phyloP scores from a whole-genome alignment of 2,888 invertebrate species.

The Mystacides longicornis region DNA sequence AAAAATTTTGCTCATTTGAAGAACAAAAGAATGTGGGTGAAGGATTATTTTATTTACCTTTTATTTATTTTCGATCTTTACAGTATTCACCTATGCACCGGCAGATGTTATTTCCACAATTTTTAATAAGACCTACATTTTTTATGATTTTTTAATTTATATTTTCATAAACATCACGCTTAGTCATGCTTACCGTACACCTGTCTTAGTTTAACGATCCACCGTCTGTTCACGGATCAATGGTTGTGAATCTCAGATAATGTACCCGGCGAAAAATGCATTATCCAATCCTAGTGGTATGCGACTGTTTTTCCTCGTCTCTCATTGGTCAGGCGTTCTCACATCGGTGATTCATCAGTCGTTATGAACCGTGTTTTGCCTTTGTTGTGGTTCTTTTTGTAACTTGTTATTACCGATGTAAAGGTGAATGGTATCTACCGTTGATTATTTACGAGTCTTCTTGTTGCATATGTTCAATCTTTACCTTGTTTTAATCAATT shows the following conservation, averaged over 20 bases:
- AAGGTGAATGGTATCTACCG: not conserved
- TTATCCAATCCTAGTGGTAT: conserved; percentile 18
- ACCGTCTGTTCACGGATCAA: not conserved
- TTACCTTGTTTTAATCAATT: not conserved
- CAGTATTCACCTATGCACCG: too few relatives aligned
- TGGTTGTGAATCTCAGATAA: not conserved
- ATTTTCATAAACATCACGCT: too few relatives aligned
- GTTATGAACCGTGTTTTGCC: not conserved
- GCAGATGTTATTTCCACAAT: too few relatives aligned
- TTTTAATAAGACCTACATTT: too few relatives aligned
- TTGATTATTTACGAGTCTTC: too few relatives aligned
- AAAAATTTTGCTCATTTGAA: too few relatives aligned
- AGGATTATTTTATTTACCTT: too few relatives aligned
- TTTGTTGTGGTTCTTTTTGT: not conserved
- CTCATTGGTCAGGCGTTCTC: conserved; percentile 7
- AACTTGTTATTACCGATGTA: not conserved
- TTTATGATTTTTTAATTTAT: too few relatives aligned
- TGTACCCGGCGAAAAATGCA: conserved; percentile 12
- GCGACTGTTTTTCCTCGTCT: conserved; percentile 12
- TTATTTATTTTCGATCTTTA: too few relatives aligned
- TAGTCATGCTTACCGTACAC: not conserved
- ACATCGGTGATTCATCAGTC: conserved; percentile 2
- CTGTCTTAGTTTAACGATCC: not conserved
- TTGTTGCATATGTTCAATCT: not conserved
- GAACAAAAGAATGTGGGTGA: too few relatives aligned